Conservation (phyloP, 2,797 vertebrate genomes). For the Gobionotothen gibberifrons region DNA sequence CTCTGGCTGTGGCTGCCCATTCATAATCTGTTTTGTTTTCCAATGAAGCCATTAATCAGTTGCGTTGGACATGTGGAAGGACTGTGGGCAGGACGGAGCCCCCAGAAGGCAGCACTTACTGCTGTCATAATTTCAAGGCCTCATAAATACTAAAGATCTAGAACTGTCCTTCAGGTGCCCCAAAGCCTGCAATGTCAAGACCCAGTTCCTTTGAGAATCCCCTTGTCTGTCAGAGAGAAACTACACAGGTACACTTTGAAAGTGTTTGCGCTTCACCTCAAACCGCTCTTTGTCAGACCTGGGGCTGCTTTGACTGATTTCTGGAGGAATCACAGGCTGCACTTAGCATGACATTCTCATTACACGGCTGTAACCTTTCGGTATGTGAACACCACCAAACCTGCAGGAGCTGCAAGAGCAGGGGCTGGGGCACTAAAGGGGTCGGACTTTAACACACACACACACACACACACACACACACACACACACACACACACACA, state of each 20-base stretch:
- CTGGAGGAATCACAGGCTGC: conserved; percentile 49
- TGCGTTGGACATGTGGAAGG: conserved; percentile 19
- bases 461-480: background rate
- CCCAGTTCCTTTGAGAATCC: background rate
- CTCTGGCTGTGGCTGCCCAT: conserved; percentile 2
- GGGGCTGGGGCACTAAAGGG: conserved; percentile 10
- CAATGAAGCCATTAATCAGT: conserved; percentile 47
- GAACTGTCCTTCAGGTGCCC: conserved; percentile 48
- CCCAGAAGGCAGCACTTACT: conserved; percentile 40
- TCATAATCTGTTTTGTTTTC: conserved; percentile 30
- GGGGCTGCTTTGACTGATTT: conserved; percentile 57
- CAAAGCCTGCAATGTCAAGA: conserved; percentile 38
- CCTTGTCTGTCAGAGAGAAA: conserved; percentile 37
- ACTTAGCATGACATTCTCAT: conserved; percentile 68
- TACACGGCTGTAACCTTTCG: conserved; percentile 65
- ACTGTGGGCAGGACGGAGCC: conserved; percentile 13
- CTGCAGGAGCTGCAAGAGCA: conserved; percentile 45
- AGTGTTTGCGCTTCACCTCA: conserved; percentile 26
- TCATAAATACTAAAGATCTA: conserved; percentile 51
- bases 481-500: no score
- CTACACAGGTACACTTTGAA: conserved; percentile 42
- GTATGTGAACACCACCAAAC: conserved; percentile 55
- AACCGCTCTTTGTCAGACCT: conserved; percentile 36
- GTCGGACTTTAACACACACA: conserved; percentile 1
- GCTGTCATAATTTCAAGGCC: conserved; percentile 47